Conservation (phyloP, 2,888 invertebrate genomes). For the Catocala nupta region DNA sequence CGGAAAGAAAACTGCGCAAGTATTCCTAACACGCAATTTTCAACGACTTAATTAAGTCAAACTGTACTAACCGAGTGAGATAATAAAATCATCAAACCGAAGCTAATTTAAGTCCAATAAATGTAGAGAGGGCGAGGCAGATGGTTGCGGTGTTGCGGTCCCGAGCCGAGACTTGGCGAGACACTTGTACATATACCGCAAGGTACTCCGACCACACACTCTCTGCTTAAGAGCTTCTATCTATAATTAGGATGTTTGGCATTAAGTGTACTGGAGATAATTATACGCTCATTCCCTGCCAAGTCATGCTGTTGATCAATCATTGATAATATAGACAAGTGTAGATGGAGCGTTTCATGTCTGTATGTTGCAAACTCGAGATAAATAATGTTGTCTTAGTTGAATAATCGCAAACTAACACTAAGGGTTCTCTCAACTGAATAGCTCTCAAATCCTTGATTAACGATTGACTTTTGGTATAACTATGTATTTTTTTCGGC, state of each 20-base stretch:
- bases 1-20: no score
- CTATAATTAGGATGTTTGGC: not conserved
- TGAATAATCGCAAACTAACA: no score
- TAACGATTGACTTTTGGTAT: no score
- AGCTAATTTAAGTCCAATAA: conserved; percentile 41
- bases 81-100: conserved; percentile 11
- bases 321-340: no score
- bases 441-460: no score
- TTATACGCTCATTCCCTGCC: no score
- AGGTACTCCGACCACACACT: conserved; percentile 10
- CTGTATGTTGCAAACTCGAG: no score
- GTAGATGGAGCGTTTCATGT: no score
- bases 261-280: not conserved
- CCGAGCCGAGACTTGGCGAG: conserved; percentile 16
- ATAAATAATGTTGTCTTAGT: no score
- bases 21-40: no score
- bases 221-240: not conserved
- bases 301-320: not conserved
- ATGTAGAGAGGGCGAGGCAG: conserved; percentile 31
- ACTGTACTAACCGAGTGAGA: not conserved
- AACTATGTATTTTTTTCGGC: no score
- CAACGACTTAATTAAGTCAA: not conserved
- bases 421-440: no score
- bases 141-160: conserved; percentile 32
- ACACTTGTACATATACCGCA: conserved; percentile 19